Percentiles rank a stretch among this genome's conserved stretches.
Evolutionary conservation across 2,113 vertebrate species (phyloP).

Genomic region (Connochaetes taurinus): DNA sequence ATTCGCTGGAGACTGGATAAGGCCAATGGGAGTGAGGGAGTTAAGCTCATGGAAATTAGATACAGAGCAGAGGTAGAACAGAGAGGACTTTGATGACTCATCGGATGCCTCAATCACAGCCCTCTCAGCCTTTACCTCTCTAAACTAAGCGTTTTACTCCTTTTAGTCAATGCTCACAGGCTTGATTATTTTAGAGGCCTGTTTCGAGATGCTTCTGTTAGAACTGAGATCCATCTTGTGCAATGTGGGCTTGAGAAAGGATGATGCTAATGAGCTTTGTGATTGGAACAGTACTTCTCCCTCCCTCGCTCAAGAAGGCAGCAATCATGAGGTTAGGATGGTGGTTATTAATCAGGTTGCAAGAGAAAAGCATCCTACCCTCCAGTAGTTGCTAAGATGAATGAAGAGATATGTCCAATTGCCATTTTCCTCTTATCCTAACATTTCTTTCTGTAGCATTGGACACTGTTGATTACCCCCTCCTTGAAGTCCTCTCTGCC

Average conservation of each 20-base stretch:
- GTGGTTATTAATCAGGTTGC: not conserved
- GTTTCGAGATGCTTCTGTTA: conserved; percentile 9
- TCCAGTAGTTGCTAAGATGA: not conserved
- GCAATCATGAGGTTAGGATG: not conserved
- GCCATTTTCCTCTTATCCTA: not conserved
- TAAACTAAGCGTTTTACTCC: not conserved
- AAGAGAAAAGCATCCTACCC: not conserved
- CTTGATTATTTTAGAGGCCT: conserved; percentile 29
- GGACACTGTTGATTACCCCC: not conserved
- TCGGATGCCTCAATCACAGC: not conserved
- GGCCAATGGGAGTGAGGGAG: not conserved
- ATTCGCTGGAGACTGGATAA: not conserved
- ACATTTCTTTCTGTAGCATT: not conserved
- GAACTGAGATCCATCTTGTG: not conserved
- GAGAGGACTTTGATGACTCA: not conserved
- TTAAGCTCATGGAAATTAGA: not conserved
- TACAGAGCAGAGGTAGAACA: not conserved
- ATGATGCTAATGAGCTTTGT: not conserved
- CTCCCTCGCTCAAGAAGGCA: not conserved
- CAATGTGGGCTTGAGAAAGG: not conserved
- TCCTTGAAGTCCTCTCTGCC: not conserved
- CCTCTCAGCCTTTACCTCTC: not conserved
- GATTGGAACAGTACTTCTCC: not conserved
- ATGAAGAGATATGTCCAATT: not conserved
- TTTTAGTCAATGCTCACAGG: not conserved